Percentiles rank a stretch among this genome's conserved stretches.
These are phyloP conservation scores for Trachelus tabidus DNA, from an alignment of 2,888 invertebrate genomes.

Conservation along the genomic window DNA sequence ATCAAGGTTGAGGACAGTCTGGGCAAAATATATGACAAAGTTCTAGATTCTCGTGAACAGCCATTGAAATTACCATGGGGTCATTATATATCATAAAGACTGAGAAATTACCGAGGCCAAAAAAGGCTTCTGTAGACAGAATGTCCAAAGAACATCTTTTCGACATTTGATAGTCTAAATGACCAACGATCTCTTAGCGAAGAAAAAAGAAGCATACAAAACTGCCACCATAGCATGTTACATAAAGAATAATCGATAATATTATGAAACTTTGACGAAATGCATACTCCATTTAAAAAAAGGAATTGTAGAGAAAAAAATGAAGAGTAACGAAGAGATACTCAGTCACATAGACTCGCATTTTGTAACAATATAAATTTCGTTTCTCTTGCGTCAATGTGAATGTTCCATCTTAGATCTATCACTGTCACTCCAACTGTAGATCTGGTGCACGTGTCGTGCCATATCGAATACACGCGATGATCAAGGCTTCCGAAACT, in stretches of 20 bases:
- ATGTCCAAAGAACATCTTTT: background rate
- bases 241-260: background rate
- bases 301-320: background rate
- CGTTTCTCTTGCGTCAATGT: background rate
- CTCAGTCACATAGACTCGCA: background rate
- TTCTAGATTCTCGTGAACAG: background rate
- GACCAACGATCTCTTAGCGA: background rate
- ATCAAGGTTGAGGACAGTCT: slow-evolving; percentile 2
- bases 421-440: background rate
- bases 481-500: slow-evolving; percentile 3
- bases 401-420: background rate
- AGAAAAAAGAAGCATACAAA: background rate
- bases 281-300: background rate
- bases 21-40: background rate
- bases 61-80: background rate
- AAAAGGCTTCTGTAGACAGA: background rate
- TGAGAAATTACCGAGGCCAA: background rate
- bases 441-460: background rate
- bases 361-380: background rate
- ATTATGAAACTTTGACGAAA: background rate
- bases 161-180: background rate
- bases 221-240: background rate
- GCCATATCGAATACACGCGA: background rate
- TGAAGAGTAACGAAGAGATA: background rate
- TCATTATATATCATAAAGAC: background rate